Base-by-base conservation (phyloP, 2,113 vertebrate genomes). In the Aldabrachelys gigantea region DNA sequence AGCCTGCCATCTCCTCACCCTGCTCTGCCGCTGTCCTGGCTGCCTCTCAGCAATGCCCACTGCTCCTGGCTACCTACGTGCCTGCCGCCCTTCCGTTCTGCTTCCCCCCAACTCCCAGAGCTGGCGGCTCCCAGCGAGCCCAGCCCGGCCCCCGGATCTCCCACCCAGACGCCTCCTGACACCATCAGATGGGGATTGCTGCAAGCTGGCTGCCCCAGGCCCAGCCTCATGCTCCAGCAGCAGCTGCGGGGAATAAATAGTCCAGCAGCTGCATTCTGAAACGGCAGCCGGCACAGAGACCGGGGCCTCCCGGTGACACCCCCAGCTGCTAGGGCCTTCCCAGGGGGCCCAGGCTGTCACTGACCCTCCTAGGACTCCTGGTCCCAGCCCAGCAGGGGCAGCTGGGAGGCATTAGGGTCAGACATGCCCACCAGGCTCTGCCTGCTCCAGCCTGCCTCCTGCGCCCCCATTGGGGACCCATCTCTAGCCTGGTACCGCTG, bases 241-340 rank as follows among this genome's bases (percentile, higher is more conserved):
- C 92, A 90, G 94, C 88, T 94, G 94, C 24, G 13, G 81, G 88
- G 12, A 75, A 92, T 90, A 95, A 95, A 92, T 88, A 92, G 78
- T 57, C 50, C 4, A 8, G 41, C 38, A 14, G 75, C 22, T 6
- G 22, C 24, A 6, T 4, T 78, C 75, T 27, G 75, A 41, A 27
- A 47, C 38, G 22, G 75, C 22, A 78, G 0, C 56, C n/a, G 50
- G 35, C 4, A 9, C 9, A 4, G 10, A 10, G 25, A 25, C 56
- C 3, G 29, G 2, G 31, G 31, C 62, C 31, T 65, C 62, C 65
- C 65, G 1, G 17, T n/a, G 65, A 69, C 35, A 31, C 82, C 8
- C 47, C 2, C 47, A 4, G 65, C 41, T 76, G 72, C 72, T 76
- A 24, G 69, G 22, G 41, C 38, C 21, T 24, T 38, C n/a, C 10